Conservation (phyloP, 64 coral and sea anemone genomes). For the Anthopleura sola region DNA sequence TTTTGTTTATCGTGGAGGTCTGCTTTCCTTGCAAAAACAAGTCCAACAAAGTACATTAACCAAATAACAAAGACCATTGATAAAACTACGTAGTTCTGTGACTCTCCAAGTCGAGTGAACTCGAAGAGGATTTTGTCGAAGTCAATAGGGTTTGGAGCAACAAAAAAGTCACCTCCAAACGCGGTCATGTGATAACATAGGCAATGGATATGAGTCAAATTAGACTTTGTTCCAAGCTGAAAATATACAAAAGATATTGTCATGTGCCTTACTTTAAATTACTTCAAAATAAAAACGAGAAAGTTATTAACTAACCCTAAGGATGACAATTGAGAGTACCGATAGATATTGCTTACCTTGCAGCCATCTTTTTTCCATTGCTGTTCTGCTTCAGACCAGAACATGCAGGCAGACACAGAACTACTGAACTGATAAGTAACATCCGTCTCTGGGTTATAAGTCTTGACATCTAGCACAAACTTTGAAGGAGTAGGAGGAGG, state of each 20-base stretch:
- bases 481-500: slow-evolving; percentile 45
- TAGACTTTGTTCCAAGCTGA: slow-evolving; percentile 47
- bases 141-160: slow-evolving; percentile 59
- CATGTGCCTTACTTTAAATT: neutral
- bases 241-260: neutral
- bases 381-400: slow-evolving; percentile 54
- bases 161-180: slow-evolving; percentile 58
- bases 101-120: slow-evolving; percentile 37
- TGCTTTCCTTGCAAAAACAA: slow-evolving; percentile 45
- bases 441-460: slow-evolving; percentile 43
- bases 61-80: slow-evolving; percentile 30
- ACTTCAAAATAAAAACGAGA: no score
- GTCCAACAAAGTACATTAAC: slow-evolving; percentile 21
- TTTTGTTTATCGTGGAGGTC: slow-evolving; percentile 36
- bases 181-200: slow-evolving; percentile 50
- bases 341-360: slow-evolving; percentile 31
- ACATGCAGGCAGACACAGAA: slow-evolving; percentile 48
- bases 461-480: slow-evolving; percentile 23
- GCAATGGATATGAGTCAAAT: slow-evolving; percentile 20
- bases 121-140: slow-evolving; percentile 43
- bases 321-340: no score
- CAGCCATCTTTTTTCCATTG: slow-evolving; percentile 72
- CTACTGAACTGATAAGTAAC: slow-evolving; percentile 51
- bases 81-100: slow-evolving; percentile 36
- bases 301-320: no score